These are phyloP conservation scores for Penaeus japonicus DNA, from an alignment of 1,140 invertebrate genomes.

Conservation along the genomic window DNA sequence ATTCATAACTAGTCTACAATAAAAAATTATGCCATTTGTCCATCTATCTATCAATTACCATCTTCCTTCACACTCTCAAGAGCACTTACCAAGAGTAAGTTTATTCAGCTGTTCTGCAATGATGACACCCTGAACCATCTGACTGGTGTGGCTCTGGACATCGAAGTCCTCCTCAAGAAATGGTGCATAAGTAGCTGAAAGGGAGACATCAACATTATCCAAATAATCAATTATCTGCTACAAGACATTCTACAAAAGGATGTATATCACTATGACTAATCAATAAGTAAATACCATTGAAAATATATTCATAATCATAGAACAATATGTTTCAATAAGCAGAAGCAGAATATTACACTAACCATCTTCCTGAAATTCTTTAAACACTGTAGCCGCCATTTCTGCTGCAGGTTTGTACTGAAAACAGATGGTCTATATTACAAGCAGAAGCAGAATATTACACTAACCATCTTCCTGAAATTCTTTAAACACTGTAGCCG, in stretches of 20 bases:
- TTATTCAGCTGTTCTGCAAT: slow-evolving; percentile 79
- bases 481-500: too few species aligned
- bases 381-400: too few species aligned
- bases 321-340: too few species aligned
- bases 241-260: background rate
- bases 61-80: slow-evolving; percentile 18
- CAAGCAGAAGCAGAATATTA: too few species aligned
- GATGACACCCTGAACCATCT: slow-evolving; percentile 68
- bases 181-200: slow-evolving; percentile 66
- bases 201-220: slow-evolving; percentile 7
- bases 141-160: slow-evolving; percentile 66
- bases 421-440: background rate
- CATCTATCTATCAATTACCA: background rate
- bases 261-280: background rate
- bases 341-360: too few species aligned
- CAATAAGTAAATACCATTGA: too few species aligned
- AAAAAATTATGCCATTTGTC: background rate
- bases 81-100: slow-evolving; percentile 69
- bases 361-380: too few species aligned
- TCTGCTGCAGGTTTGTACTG: too few species aligned
- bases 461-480: too few species aligned
- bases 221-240: background rate
- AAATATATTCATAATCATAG: too few species aligned
- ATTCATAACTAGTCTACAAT: background rate
- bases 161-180: slow-evolving; percentile 69